Base-by-base conservation (phyloP, 64 coral and sea anemone genomes). In the Stylophora pistillata region DNA sequence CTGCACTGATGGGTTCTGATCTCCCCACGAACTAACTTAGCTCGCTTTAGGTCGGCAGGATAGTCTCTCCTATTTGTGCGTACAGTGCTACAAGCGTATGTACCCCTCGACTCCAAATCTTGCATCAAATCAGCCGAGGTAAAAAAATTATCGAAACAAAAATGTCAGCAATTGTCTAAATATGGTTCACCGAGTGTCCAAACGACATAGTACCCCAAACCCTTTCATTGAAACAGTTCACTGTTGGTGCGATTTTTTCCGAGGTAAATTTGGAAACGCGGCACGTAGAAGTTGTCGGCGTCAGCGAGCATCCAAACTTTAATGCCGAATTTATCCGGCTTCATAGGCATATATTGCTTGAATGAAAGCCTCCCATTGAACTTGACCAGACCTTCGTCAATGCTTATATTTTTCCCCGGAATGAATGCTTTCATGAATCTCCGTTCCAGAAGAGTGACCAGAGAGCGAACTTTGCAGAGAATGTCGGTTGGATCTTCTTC, bases 141-240 rank as follows among this genome's bases (percentile, higher is more conserved):
- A 53, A 77, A 77, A 77, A 77, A 77, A 53, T 77, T 5, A 53
- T 41, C 52, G 25, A 53, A 37, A 77, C n/a, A 77, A 30, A 77
- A 77, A 77, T 77, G 32, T 53, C 74, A 33, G 37, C 53, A 5
- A 17, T 53, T 53, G 37, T 77, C 33, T 53, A 47, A 53, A 77
- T 54, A 77, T 34, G 74, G 74, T n/a, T 77, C 74, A 18, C 86
- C 41, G 56, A 76, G 72, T 60, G 87, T 79, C 87, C 76, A 89
- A 34, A 89, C 88, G 9, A 89, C 62, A 78, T 89, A 89, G 37
- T 80, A 28, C 16, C 88, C 37, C 37, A 81, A 53, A 55, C 88
- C 77, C 32, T 72, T 81, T 30, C 28, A 37, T 76, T n/a, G 52
- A 58, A 89, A 80, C 20, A 89, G 33, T n/a, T 89, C 75, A 70